Evolutionary conservation across 2,888 invertebrate genomes (phyloP), one percentile per base, ranked within the genome.

Genomic region (Gymnocheta viridis): DNA sequence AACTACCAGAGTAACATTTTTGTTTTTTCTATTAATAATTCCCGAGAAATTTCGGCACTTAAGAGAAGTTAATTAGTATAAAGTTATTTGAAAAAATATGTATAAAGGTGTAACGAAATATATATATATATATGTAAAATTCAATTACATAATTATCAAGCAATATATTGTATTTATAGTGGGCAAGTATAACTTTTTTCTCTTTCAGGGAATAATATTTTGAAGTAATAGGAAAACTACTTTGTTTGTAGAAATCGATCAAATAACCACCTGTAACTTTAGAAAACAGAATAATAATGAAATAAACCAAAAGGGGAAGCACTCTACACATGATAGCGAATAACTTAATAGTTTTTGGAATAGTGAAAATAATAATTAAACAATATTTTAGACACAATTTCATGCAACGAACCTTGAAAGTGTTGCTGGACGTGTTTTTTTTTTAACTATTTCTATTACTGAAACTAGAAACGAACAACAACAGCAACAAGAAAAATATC

Each of bases 341-440:
- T 51, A n/a, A 5, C 6, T 51, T 51, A 5, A 27, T 27, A 6
- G 27, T 67, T 49, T 58, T 49, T 2, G 5, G 5, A 51, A n/a
- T 5, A 29, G 19, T 41, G 27, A 60, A 73, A 41, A 47, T 35
- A 22, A 47, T 69, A 56, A 69, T 41, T 74, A 49, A 62, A 56
- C 70, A 76, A 54, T n/a, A 41, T 76, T 74, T 70, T 41, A 58
- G 41, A 74, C 64, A 54, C 29, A 24, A 54, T 41, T 76, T 49
- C 38, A 70, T 76, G 64, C 85, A 85, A 73, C 82, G 74, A 78
- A 85, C 62, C 82, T 69, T 84, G 80, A 86, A 85, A 67, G 78
- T 86, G 85, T 85, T 82, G 85, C 80, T 82, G 86, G 82, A 83
- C 85, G 83, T 86, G 80, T 76, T 74, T 58, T 74, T 76, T 74